Percentiles rank a stretch among this genome's conserved stretches.
These are phyloP conservation scores for Drosophila nigritarsus DNA, from an alignment of 2,888 invertebrate genomes.

Conservation along the genomic window DNA sequence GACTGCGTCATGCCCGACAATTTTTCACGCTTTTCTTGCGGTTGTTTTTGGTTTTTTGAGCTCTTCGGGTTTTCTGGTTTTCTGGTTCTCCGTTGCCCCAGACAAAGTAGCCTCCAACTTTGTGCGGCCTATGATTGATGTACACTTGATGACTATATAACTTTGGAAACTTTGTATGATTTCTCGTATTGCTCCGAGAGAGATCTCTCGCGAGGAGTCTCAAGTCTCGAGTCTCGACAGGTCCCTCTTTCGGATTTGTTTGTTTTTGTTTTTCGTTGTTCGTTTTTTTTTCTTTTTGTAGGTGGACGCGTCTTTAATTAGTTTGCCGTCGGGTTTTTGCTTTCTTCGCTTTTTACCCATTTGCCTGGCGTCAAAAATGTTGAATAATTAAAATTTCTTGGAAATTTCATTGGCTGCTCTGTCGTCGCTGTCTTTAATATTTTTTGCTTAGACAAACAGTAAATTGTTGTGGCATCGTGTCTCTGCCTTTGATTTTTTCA, in stretches of 20 bases:
- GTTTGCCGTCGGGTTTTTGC: slow-evolving; percentile 56
- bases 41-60: slow-evolving; percentile 19
- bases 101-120: slow-evolving; percentile 58
- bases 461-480: slow-evolving; percentile 65
- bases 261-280: background rate
- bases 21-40: slow-evolving; percentile 79
- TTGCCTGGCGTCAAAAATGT: slow-evolving; percentile 77
- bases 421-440: slow-evolving; percentile 45
- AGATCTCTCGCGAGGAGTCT: slow-evolving; percentile 14
- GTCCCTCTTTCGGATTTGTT: slow-evolving; percentile 4
- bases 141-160: slow-evolving; percentile 82
- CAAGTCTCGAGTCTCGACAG: background rate
- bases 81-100: slow-evolving; percentile 23
- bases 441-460: slow-evolving; percentile 29
- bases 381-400: slow-evolving; percentile 79
- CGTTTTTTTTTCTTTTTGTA: slow-evolving; percentile 50
- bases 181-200: slow-evolving; percentile 51
- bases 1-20: slow-evolving; percentile 77
- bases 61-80: slow-evolving; percentile 5
- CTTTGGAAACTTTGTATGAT: slow-evolving; percentile 81
- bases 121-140: slow-evolving; percentile 80
- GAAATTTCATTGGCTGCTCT: slow-evolving; percentile 70
- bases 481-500: slow-evolving; percentile 50
- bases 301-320: slow-evolving; percentile 79
- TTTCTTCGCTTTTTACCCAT: slow-evolving; percentile 49